Evolutionary conservation across 2,113 vertebrate species (phyloP), one percentile per base, ranked within the genome.

Genomic region (Acanthochromis polyacanthus): DNA sequence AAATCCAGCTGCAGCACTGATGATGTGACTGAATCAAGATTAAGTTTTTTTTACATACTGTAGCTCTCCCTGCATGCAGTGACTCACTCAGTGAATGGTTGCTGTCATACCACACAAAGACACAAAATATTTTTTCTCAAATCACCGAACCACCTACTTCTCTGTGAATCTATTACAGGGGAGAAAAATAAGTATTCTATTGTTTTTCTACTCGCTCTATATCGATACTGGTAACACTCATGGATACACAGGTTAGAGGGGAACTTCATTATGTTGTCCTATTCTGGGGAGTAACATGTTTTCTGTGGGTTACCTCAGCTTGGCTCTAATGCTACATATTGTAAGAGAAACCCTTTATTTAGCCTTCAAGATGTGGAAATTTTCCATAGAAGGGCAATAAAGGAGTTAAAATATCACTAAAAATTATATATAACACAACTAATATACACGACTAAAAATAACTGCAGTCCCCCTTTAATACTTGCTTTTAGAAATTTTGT

Each of bases 51-150:
- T 66, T 80, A 73, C 28, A 3, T 46, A 4, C 66, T 2, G 64
- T 17, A 10, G 58, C 76, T 80, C 40, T 67, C 30, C 43, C 78
- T 73, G 57, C 25, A 61, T 63, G 68, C 74, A 52, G 63, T 68
- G 84, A 85, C 52, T 90, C 81, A 78, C 58, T 48, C 55, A 59
- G 50, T 32, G 53, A 68, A 71, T 38, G 25, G 50, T 74, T 74
- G 38, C 78, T 60, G 65, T 52, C 70, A 78, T 65, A 58, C 53
- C 52, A 52, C 19, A 51, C 61, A 10, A 9, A 36, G 32, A 61
- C 71, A 66, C 32, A 45, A 28, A 75, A 15, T 43, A 43, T 12
- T 43, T 43, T 43, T 46, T 62, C 9, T 66, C 38, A 53, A 22
- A 62, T 73, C 50, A 43, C n/a, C 28, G 51, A 23, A 52, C 61